A percentile compares a stretch with the other conserved stretches of the same genome.
These are phyloP conservation scores for Chrysomallon squamiferum DNA, from an alignment of 1,140 invertebrate species.

Conservation along the genomic window DNA sequence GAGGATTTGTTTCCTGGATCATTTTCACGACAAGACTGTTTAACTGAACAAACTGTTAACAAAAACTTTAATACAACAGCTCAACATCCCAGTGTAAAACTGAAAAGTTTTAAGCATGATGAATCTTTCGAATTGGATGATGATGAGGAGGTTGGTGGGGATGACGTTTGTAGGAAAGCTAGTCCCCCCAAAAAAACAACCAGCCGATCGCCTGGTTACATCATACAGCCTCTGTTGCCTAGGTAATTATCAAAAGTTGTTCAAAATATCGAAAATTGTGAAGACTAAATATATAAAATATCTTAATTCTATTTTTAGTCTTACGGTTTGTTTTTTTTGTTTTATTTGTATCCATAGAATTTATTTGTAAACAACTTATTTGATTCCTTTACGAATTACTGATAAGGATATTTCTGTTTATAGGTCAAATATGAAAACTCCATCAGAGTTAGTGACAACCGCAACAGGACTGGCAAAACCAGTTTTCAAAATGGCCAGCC, in stretches of 20 bases:
- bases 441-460: slow-evolving; percentile 13
- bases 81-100: neutral
- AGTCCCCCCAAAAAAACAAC: neutral
- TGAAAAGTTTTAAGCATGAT: slow-evolving; percentile 1
- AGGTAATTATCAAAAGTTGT: neutral
- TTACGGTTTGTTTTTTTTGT: neutral
- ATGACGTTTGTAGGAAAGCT: neutral
- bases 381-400: too few species aligned
- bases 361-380: too few species aligned
- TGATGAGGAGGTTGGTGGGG: slow-evolving; percentile 1
- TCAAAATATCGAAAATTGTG: neutral
- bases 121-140: slow-evolving; percentile 6
- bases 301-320: neutral
- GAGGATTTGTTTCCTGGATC: slow-evolving; percentile 4
- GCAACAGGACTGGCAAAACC: slow-evolving; percentile 12
- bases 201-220: neutral
- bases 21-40: neutral
- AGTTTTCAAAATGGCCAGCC: neutral
- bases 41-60: neutral
- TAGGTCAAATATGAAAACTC: neutral
- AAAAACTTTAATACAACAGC: neutral
- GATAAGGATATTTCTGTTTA: slow-evolving; percentile 11
- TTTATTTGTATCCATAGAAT: too few species aligned
- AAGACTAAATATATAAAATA: neutral
- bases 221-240: neutral